Evolutionary conservation across 2,113 vertebrate genomes (phyloP).

Genomic region (Eptesicus fuscus): DNA sequence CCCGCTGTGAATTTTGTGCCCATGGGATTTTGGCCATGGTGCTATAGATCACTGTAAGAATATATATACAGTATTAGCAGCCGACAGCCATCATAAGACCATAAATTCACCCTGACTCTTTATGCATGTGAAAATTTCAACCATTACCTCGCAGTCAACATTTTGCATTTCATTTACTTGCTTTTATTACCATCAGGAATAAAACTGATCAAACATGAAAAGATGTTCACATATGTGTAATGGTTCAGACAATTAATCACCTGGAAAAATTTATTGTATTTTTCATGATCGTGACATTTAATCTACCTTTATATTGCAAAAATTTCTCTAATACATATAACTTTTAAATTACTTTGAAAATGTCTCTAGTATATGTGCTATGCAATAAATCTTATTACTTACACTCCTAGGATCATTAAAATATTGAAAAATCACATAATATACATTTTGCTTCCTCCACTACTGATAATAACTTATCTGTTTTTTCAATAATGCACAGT

Average conservation of each 20-base stretch:
- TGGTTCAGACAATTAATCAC: slow-evolving; percentile 26
- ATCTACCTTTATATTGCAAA: background rate
- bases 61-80: slow-evolving; percentile 31
- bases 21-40: background rate
- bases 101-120: slow-evolving; percentile 59
- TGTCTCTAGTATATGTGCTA: background rate
- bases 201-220: slow-evolving; percentile 55
- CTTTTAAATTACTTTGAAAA: slow-evolving; percentile 36
- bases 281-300: slow-evolving; percentile 37
- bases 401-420: background rate
- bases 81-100: background rate
- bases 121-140: slow-evolving; percentile 41
- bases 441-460: background rate
- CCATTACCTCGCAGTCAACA: slow-evolving; percentile 22
- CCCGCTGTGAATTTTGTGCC: background rate
- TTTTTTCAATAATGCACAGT: background rate
- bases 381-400: background rate
- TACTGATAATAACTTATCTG: background rate
- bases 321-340: background rate
- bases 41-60: slow-evolving; percentile 37
- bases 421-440: background rate
- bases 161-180: slow-evolving; percentile 51
- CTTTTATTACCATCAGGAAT: slow-evolving; percentile 48
- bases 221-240: background rate
- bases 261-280: background rate